Conservation (phyloP, 1,140 invertebrate genomes). For the Aphis craccivora region DNA sequence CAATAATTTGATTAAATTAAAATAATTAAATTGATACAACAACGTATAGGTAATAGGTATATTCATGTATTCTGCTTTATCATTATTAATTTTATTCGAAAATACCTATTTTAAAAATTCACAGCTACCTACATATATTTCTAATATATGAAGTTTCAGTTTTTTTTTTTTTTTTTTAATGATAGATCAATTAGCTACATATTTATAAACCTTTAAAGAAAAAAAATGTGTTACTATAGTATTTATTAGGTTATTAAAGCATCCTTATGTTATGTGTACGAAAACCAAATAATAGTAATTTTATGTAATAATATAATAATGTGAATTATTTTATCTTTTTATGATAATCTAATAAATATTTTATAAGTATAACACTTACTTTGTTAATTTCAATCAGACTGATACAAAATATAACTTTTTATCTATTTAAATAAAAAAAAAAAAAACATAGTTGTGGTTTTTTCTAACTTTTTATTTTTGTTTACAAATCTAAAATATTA, state of each 20-base stretch:
- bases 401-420: background rate
- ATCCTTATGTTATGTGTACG: background rate
- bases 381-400: background rate
- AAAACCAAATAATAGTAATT: background rate
- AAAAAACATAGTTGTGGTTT: background rate
- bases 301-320: background rate
- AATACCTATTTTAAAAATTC: too few species aligned
- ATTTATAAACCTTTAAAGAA: background rate
- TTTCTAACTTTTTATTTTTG: background rate
- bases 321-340: background rate
- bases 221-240: background rate
- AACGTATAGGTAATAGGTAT: too few species aligned
- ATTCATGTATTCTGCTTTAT: too few species aligned
- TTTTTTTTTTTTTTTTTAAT: too few species aligned
- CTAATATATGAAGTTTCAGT: too few species aligned
- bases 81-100: too few species aligned
- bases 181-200: too few species aligned
- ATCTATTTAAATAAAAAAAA: background rate
- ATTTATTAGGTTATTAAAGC: background rate
- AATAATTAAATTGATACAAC: too few species aligned
- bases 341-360: background rate
- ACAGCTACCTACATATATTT: too few species aligned
- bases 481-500: background rate
- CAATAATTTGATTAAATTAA: too few species aligned
- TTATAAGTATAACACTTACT: background rate